Base-by-base conservation (phyloP, 1,140 invertebrate species). In the Microplitis demolitor region DNA sequence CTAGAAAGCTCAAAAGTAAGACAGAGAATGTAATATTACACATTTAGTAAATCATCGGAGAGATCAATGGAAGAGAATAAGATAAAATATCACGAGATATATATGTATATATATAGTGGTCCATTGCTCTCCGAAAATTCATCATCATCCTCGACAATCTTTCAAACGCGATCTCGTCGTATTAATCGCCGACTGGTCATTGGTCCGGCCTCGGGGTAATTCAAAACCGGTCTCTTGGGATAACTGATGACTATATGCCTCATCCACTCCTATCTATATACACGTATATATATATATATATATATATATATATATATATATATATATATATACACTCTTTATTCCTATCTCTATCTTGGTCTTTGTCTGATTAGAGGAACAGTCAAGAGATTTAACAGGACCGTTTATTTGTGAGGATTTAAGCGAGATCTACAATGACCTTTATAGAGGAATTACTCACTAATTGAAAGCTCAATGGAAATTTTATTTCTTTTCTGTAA, bases 171-270 rank as follows among this genome's bases (percentile, higher is more conserved):
- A 71, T 71, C 69, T 64, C 69, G 60, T 63, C 50, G 54, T 54
- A 72, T 72, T 72, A 72, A 72, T 72, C 62, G 63, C 33, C 51
- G 51, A 66, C 50, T 60, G 63, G 70, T 58, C 70, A 66, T 72
- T 72, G 70, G 70, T 60, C 54, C 11, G 14, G 14, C 66, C 31
- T 54, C 45, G 5, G 39, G 31, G 50, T 54, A 53, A 67, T 67
- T 51, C 31, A 24, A 67, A 67, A 67, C 50, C 45, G 14, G 50
- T 67, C 50, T 50, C 66, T 9, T 16, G n/a, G 39, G 39, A 45
- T 45, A 45, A 45, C 39, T 9, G 39, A 45, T 11, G 39, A 45
- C 39, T 45, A 45, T 45, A 45, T 45, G 39, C 53, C 5, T n/a
- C 53, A 56, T 56, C 53, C n/a, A 16, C n/a, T 16, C n/a, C n/a